Base-by-base conservation (phyloP, 2,113 vertebrate species). In the Nansenia antarctica region DNA sequence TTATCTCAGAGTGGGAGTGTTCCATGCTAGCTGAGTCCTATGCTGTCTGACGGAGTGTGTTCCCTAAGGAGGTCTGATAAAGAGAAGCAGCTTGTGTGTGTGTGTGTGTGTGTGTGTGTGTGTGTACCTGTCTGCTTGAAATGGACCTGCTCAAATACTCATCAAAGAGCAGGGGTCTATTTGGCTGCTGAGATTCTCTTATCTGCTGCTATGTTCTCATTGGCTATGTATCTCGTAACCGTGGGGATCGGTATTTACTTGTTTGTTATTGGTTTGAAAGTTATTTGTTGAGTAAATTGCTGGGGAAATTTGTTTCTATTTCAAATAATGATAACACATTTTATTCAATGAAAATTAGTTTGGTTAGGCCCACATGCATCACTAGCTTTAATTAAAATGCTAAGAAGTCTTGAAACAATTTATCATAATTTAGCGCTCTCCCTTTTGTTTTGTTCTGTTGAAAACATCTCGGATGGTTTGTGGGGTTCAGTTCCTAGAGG, bases 331-430 rank as follows among this genome's bases (percentile, higher is more conserved):
- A 73, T 75, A 71, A 72, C 61, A 78, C 22, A 80, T 81, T 64
- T 72, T 18, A 69, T 64, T 66, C 15, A 54, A 27, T 64, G 39
- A 78, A 81, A 84, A 72, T 58, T 62, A 54, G 42, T 77, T 77
- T 72, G 24, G 37, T 66, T 67, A 53, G 59, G 27, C 54, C 57
- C 34, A 55, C 58, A 70, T 79, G 77, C 81, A 76, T 72, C 79
- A 81, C 29, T 72, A 49, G 47, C 26, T 83, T 77, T 74, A 72
- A 88, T 85, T 83, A 78, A 76, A 83, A 82, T 35, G 69, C 69
- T 72, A 70, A 77, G 57, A 77, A 59, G 45, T 72, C 59, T 65
- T 35, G 39, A 64, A 74, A 65, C 69, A 62, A 81, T 85, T 65
- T 53, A 79, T 83, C 77, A 76, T 65, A 65, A 79, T 80, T 81